phyloP scores from a whole-genome alignment of 1,140 invertebrate species.

The Bombus breviceps region DNA sequence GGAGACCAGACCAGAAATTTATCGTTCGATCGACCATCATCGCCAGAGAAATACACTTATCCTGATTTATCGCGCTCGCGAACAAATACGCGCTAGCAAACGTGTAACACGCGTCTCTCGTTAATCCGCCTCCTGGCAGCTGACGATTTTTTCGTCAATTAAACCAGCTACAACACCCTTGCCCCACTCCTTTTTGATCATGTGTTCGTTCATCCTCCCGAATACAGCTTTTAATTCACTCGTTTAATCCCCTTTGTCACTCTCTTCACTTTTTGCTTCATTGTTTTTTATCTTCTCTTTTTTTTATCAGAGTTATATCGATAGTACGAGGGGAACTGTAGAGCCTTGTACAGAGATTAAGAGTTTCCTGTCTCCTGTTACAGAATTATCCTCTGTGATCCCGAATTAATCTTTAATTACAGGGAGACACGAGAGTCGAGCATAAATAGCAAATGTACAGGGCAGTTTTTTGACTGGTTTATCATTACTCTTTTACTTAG shows the following conservation, averaged over 20 bases:
- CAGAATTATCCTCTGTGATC: slow-evolving; percentile 4
- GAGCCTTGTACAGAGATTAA: neutral
- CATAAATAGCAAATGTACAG: neutral
- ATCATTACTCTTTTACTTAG: too few relatives aligned
- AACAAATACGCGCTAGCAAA: neutral
- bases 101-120: neutral
- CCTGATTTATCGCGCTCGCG: slow-evolving; percentile 37
- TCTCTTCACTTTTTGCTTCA: neutral
- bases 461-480: neutral
- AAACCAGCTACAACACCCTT: neutral
- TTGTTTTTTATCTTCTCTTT: neutral
- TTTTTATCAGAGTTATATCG: slow-evolving; percentile 9
- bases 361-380: neutral
- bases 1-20: slow-evolving; percentile 13
- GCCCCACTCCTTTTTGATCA: neutral
- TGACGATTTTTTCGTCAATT: slow-evolving; percentile 13
- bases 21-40: slow-evolving; percentile 37
- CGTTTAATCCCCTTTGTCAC: slow-evolving; percentile 1
- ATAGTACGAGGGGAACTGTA: neutral
- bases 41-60: slow-evolving; percentile 25
- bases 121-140: slow-evolving; percentile 2
- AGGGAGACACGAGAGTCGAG: neutral
- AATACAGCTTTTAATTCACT: slow-evolving; percentile 1
- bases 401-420: slow-evolving; percentile 28
- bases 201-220: neutral